A percentile compares a stretch with the other conserved stretches of the same genome.
Conservation (phyloP, 2,888 invertebrate species). For the Papilio gigon region DNA sequence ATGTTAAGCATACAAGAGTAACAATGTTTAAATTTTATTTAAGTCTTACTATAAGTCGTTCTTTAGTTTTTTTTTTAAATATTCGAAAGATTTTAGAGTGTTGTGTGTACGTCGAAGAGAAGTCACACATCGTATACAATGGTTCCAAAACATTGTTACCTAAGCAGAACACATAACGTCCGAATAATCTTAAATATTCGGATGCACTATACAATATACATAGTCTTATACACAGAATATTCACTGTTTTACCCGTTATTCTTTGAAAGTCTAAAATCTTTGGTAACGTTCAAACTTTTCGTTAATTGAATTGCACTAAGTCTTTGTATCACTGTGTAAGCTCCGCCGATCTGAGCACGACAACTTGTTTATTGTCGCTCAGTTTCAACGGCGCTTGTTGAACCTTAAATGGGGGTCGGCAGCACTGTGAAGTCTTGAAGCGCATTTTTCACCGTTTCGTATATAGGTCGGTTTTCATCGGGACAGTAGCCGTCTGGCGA, state of each 20-base stretch:
- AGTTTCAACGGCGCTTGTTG: conserved; percentile 77
- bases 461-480: conserved; percentile 92
- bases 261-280: conserved; percentile 55
- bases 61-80: conserved; percentile 61
- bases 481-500: conserved; percentile 91
- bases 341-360: conserved; percentile 65
- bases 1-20: conserved; percentile 78
- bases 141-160: conserved; percentile 76
- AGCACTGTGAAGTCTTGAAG: conserved; percentile 95
- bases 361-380: conserved; percentile 69
- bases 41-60: conserved; percentile 69
- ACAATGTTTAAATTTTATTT: conserved; percentile 81
- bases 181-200: conserved; percentile 46
- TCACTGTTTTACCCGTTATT: conserved; percentile 46
- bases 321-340: conserved; percentile 53
- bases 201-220: conserved; percentile 50
- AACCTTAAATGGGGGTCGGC: conserved; percentile 92
- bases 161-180: conserved; percentile 65
- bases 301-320: conserved; percentile 47
- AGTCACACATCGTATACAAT: conserved; percentile 82
- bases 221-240: conserved; percentile 45
- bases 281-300: conserved; percentile 50
- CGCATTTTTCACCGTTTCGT: conserved; percentile 95
- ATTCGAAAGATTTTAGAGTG: conserved; percentile 66
- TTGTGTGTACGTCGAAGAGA: conserved; percentile 71